phyloP scores from a whole-genome alignment of 2,113 vertebrate species.

The Microtus oregoni region DNA sequence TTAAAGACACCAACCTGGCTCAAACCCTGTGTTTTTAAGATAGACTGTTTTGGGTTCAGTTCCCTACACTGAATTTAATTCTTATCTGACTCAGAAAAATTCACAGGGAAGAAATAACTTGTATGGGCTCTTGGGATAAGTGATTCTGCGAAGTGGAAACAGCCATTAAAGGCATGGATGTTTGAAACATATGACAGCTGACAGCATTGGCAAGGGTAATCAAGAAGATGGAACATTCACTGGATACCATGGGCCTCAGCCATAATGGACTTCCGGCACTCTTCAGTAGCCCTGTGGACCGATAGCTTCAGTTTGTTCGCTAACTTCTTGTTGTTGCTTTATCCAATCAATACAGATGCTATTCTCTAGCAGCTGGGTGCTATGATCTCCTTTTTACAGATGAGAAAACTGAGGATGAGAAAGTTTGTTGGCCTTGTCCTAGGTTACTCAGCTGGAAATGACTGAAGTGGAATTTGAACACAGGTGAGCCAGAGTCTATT shows the following conservation, averaged over 20 bases:
- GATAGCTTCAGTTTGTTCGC: constrained; percentile 11
- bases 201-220: background rate
- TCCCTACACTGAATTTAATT: constrained; percentile 8
- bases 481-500: background rate
- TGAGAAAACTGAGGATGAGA: constrained; percentile 26
- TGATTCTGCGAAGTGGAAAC: constrained; percentile 29
- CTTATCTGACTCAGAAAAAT: constrained; percentile 44
- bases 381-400: background rate
- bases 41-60: background rate
- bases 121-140: constrained; percentile 26
- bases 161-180: background rate
- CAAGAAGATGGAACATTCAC: background rate
- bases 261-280: background rate
- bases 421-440: background rate
- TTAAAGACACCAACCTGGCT: background rate
- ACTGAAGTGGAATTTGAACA: constrained; percentile 27
- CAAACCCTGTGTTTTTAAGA: constrained; percentile 22
- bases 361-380: background rate
- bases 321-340: background rate
- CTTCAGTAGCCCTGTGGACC: background rate
- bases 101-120: constrained; percentile 44
- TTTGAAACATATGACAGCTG: constrained; percentile 50
- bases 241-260: background rate
- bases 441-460: background rate
- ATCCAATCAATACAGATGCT: background rate